Conservation (phyloP, 2,113 vertebrate genomes). For the Chaenocephalus aceratus region DNA sequence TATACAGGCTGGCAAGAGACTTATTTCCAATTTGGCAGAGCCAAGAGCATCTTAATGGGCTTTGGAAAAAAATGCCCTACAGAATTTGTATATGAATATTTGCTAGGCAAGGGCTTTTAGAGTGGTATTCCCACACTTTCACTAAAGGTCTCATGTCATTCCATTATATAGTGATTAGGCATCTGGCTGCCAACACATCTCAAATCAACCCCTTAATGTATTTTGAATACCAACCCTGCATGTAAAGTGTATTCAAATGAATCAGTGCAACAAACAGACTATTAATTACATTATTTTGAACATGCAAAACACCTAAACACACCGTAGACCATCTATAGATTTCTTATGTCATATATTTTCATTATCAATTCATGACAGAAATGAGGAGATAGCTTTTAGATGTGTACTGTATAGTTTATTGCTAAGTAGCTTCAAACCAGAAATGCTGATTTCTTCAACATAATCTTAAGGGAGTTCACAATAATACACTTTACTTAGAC, state of each 20-base stretch:
- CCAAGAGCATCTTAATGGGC: slow-evolving; percentile 71
- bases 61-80: slow-evolving; percentile 52
- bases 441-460: slow-evolving; percentile 11
- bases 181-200: slow-evolving; percentile 46
- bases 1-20: slow-evolving; percentile 71
- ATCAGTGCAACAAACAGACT: slow-evolving; percentile 4
- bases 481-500: background rate
- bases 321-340: background rate
- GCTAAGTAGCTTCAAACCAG: slow-evolving; percentile 6
- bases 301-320: background rate
- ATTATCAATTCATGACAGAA: slow-evolving; percentile 22
- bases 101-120: slow-evolving; percentile 49
- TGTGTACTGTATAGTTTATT: background rate
- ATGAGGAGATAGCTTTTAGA: slow-evolving; percentile 1
- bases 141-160: slow-evolving; percentile 46
- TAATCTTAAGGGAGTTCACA: background rate
- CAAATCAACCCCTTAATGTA: slow-evolving; percentile 13
- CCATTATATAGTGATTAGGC: slow-evolving; percentile 62
- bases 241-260: slow-evolving; percentile 10
- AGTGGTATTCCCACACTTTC: slow-evolving; percentile 56
- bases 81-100: slow-evolving; percentile 62
- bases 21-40: slow-evolving; percentile 74
- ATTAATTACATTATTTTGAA: slow-evolving; percentile 15
- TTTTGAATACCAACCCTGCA: slow-evolving; percentile 14
- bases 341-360: background rate